A percentile compares a stretch with the other conserved stretches of the same genome.
Conservation (phyloP, 1,140 invertebrate species). For the Aphidius gifuensis region DNA sequence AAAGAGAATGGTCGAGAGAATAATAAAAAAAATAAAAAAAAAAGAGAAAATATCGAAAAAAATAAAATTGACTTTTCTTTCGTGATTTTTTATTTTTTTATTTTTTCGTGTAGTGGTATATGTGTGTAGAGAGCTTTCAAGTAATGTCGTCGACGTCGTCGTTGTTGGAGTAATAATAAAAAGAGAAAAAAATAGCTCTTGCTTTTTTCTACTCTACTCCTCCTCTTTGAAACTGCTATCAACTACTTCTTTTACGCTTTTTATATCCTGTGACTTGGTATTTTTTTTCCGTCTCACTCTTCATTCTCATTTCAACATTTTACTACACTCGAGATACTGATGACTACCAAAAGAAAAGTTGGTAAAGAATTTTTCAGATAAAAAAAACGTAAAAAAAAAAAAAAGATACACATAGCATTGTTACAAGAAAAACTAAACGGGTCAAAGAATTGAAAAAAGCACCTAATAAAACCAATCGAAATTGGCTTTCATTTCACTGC, state of each 20-base stretch:
- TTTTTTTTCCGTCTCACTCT: background rate
- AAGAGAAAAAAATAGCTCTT: conserved; percentile 21
- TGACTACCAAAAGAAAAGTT: conserved; percentile 16
- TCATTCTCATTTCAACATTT: background rate
- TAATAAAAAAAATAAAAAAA: conserved; percentile 1
- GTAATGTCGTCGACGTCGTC: conserved; percentile 20
- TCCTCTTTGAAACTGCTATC: conserved; percentile 1
- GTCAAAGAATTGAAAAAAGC: conserved; percentile 33
- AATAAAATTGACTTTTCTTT: conserved; percentile 14
- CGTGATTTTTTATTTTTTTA: background rate
- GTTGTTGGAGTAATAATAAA: conserved; percentile 21
- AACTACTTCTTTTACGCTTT: conserved; percentile 9
- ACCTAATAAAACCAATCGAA: conserved; percentile 46
- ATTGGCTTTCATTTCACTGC: conserved; percentile 40
- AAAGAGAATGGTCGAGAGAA: conserved; percentile 12
- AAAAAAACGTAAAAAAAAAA: background rate
- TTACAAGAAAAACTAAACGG: conserved; percentile 35
- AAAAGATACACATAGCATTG: background rate
- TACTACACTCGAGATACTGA: background rate
- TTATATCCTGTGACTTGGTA: background rate
- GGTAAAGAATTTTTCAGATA: conserved; percentile 4
- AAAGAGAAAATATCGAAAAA: conserved; percentile 4
- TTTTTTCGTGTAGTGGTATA: background rate
- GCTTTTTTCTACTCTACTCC: conserved; percentile 14
- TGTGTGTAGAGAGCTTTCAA: conserved; percentile 20